These are phyloP conservation scores for Rhabdomys dilectus DNA, from an alignment of 2,113 vertebrate genomes.

Conservation along the genomic window DNA sequence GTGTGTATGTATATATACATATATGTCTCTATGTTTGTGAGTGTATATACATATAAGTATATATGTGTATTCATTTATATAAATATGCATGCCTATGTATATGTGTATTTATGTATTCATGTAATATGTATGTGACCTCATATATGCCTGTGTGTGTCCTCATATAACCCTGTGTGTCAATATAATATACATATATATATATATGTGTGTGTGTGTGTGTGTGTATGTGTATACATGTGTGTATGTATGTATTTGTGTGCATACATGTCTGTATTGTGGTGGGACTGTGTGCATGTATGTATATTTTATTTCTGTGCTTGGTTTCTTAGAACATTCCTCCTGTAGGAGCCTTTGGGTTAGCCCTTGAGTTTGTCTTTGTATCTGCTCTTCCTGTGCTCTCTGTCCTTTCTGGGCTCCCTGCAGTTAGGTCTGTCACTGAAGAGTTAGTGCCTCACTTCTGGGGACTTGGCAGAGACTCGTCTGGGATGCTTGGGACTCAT, in stretches of 20 bases:
- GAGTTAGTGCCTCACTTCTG: fast-evolving
- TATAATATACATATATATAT: no score
- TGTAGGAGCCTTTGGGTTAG: fast-evolving
- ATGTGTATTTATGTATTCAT: background rate
- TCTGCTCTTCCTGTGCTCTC: background rate
- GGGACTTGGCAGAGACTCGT: fast-evolving
- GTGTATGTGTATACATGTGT: no score
- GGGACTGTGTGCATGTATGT: background rate
- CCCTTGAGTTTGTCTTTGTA: fast-evolving
- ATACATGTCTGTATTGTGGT: background rate
- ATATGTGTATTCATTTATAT: background rate
- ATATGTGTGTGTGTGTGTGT: background rate
- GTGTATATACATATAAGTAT: background rate
- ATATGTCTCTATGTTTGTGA: background rate
- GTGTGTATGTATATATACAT: background rate
- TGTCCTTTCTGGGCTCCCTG: background rate
- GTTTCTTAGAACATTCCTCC: background rate
- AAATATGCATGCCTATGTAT: background rate
- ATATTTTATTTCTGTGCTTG: background rate
- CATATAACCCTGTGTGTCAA: no score
- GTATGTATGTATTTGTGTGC: no score
- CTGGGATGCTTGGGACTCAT: background rate
- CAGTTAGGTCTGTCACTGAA: fast-evolving
- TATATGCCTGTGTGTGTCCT: background rate
- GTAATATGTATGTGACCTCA: background rate